Percentiles rank a stretch among this genome's conserved stretches.
Conservation (phyloP, 2,113 vertebrate species). For the Brevimyrus niger region DNA sequence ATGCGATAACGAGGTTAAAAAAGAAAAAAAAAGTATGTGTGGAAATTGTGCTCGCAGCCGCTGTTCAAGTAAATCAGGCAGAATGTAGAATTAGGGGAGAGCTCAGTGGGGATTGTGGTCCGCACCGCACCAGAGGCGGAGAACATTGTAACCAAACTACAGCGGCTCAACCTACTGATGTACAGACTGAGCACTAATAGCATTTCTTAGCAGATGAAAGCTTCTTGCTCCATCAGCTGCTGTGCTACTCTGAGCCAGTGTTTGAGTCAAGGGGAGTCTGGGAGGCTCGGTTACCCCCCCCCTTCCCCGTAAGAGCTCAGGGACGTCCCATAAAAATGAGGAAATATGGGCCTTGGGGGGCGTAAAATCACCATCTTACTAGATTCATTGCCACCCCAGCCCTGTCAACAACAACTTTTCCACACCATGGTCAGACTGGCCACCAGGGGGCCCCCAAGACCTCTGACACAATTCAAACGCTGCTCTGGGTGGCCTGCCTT, state of each 20-base stretch:
- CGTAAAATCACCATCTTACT: background rate
- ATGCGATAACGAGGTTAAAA: background rate
- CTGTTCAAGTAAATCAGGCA: background rate
- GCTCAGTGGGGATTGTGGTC: background rate
- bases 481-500: background rate
- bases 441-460: background rate
- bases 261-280: background rate
- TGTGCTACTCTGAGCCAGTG: background rate
- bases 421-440: background rate
- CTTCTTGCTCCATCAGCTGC: background rate
- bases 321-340: background rate
- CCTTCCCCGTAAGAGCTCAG: background rate
- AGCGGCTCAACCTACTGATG: background rate
- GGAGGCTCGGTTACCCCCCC: background rate
- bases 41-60: background rate
- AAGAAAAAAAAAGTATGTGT: background rate
- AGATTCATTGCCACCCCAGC: background rate
- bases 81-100: background rate
- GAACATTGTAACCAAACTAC: background rate
- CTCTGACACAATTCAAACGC: background rate
- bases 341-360: background rate
- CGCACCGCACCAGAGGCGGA: background rate
- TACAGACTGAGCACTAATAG: background rate
- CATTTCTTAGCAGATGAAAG: background rate
- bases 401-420: background rate